Conservation (phyloP, 2,113 vertebrate species). For the Morone saxatilis region DNA sequence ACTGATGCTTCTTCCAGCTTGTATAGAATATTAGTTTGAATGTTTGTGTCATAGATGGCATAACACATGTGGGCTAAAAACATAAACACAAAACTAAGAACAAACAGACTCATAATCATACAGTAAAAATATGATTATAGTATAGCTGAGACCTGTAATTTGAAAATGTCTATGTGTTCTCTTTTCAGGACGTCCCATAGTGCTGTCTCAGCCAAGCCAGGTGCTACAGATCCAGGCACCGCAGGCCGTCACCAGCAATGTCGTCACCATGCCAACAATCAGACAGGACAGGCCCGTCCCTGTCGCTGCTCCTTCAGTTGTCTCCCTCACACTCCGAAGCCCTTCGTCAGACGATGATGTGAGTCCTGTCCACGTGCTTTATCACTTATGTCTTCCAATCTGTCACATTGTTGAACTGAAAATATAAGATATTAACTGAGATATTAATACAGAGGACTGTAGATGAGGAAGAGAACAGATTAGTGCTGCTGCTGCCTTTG, state of each 20-base stretch:
- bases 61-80: slow-evolving; percentile 7
- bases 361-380: slow-evolving; percentile 60
- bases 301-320: slow-evolving; percentile 66
- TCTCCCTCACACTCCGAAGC: slow-evolving; percentile 64
- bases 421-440: not conserved
- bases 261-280: slow-evolving; percentile 82
- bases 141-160: slow-evolving; percentile 44
- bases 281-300: slow-evolving; percentile 77
- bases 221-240: slow-evolving; percentile 90
- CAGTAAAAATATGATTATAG: slow-evolving; percentile 45
- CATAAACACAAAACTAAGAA: not conserved
- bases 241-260: slow-evolving; percentile 79
- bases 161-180: slow-evolving; percentile 24
- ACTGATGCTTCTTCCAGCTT: not conserved
- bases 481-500: no score
- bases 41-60: slow-evolving; percentile 14
- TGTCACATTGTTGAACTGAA: not conserved
- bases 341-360: slow-evolving; percentile 82
- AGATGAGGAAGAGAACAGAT: no score
- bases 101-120: slow-evolving; percentile 36
- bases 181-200: slow-evolving; percentile 84
- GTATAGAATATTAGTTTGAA: not conserved
- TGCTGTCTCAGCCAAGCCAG: slow-evolving; percentile 87
- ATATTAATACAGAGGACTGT: not conserved
- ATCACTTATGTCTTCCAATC: not conserved